Evolutionary conservation across 1,140 invertebrate species (phyloP).

Genomic region (Heliconius congener): DNA sequence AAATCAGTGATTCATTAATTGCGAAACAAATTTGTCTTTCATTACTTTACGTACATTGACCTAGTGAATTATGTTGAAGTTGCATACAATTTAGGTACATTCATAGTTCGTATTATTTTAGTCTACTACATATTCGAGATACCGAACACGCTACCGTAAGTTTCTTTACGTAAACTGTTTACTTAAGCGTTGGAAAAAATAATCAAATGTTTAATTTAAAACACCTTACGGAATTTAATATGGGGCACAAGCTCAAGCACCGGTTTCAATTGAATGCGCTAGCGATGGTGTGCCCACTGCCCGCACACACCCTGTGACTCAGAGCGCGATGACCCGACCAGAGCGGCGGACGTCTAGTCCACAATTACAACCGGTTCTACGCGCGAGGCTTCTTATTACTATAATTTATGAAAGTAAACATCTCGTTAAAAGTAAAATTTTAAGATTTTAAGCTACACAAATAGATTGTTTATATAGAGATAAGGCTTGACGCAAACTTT

Average conservation of each 20-base stretch:
- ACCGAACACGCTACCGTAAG: background rate
- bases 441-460: background rate
- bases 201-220: constrained; percentile 8
- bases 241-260: constrained; percentile 15
- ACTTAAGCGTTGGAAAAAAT: background rate
- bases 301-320: constrained; percentile 45
- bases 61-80: background rate
- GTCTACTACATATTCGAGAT: background rate
- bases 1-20: background rate
- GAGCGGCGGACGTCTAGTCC: constrained; percentile 44
- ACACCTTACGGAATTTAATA: constrained; percentile 13
- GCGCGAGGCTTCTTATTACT: constrained; percentile 31
- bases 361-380: constrained; percentile 56
- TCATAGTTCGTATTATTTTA: background rate
- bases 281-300: constrained; percentile 28
- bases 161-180: background rate
- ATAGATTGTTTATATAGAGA: background rate
- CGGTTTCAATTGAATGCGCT: constrained; percentile 36
- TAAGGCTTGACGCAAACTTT: background rate
- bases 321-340: constrained; percentile 59
- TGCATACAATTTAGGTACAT: background rate
- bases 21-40: background rate
- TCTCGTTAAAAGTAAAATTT: background rate
- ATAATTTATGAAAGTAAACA: constrained; percentile 32
- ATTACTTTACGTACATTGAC: background rate